These are phyloP conservation scores for Corythaeola cristata DNA, from an alignment of 2,113 vertebrate genomes.

Conservation along the genomic window DNA sequence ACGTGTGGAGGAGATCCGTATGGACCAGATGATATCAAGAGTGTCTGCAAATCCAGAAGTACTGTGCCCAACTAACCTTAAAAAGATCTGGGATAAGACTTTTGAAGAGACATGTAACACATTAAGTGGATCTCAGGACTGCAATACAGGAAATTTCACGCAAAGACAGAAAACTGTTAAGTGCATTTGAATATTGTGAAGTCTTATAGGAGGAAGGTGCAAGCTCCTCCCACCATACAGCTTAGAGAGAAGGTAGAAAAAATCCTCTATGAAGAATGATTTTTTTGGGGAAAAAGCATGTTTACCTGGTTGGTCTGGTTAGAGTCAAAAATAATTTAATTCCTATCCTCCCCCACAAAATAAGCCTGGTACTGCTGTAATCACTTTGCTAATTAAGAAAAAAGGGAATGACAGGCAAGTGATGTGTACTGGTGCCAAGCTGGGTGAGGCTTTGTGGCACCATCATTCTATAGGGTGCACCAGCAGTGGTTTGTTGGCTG, in stretches of 20 bases:
- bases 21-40: not conserved
- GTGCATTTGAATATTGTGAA: not conserved
- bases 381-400: not conserved
- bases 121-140: not conserved
- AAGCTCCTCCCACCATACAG: not conserved
- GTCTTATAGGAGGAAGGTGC: not conserved
- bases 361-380: not conserved
- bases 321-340: not conserved
- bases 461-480: not conserved
- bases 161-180: not conserved
- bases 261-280: not conserved
- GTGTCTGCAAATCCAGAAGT: not conserved
- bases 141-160: not conserved
- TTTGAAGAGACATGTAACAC: not conserved
- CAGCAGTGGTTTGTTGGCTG: not conserved
- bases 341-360: not conserved
- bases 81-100: not conserved
- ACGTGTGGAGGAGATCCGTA: not conserved
- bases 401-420: not conserved
- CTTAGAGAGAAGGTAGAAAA: not conserved
- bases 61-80: not conserved
- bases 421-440: not conserved
- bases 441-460: not conserved
- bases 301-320: not conserved
- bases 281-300: accelerated